Evolutionary conservation across 1,140 invertebrate genomes (phyloP), one percentile per base, ranked within the genome.

Genomic region (Pteromalus puparum): DNA sequence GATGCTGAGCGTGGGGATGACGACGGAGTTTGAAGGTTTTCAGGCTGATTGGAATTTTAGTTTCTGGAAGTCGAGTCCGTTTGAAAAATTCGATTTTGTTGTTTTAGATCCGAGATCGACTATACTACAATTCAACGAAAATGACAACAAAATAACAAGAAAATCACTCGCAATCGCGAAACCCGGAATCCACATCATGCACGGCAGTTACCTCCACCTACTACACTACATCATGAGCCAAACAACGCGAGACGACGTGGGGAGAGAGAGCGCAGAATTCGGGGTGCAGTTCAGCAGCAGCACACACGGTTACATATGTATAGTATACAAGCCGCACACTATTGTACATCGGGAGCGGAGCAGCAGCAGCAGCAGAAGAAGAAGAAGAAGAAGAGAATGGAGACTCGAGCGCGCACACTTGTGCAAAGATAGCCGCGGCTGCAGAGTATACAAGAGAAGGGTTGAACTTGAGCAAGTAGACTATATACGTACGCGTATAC

Each of bases 321-420:
- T 18, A 18, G 12, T 18, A 21, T 53, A 53, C 18, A 53, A 7
- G 38, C 73, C 18, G 18, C 53, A 61, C 18, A n/a, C 53, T 18
- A 18, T n/a, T 10, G 10, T 48, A 7, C 53, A 30, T 46, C n/a
- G 15, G 18, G n/a, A 48, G 46, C 15, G 18, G 46, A 46, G 9
- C 42, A 46, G 46, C 46, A 5, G 13, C 15, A n/a, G 73, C 15
- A 5, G 30, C 0, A 34, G 30, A 0, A 34, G 30, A 34, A 30
- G 26, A 34, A 15, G 76, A n/a, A 30, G 53, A 34, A 24, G 34
- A 68, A 68, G 30, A 42, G 61, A 24, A 30, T 7, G 75, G 26
- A 65, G 15, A 61, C 42, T 65, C 46, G 76, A 53, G 53, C 53
- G 26, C 76, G 26, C 76, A 67, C 26, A n/a, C 75, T 48, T 24